Evolutionary conservation across 2,888 invertebrate species (phyloP), one percentile per base, ranked within the genome.

Genomic region (Microchrysa polita): DNA sequence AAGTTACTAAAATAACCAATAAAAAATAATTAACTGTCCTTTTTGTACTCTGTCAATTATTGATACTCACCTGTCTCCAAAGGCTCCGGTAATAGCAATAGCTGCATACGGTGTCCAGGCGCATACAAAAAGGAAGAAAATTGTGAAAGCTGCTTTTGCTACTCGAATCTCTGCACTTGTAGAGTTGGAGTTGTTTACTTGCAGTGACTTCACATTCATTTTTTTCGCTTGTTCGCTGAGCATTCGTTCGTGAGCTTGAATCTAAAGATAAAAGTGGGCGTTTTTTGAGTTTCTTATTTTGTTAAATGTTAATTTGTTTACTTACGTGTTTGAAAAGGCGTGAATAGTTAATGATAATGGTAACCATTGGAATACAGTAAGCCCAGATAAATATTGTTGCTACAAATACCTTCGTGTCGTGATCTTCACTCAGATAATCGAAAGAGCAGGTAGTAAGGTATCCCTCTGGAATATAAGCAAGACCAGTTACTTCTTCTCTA

Each of bases 81-180:
- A 91, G 18, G 90, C 89, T 0, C 90, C 90, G 52, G 89, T 89
- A 83, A 92, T 86, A 0, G 92, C 83, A 52, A 92, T 90, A 34
- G 90, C 85, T 0, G 90, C 91, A 79, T 93, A 93, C 0, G 93
- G 93, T 2, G 91, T 90, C 93, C 93, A 93, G 14, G 90, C 88
- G 67, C 90, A 86, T 10, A 93, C 85, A 81, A 89, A 92, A 1
- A 92, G 85, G 84, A 91, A 91, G 82, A 91, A 90, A 73, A 92
- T 89, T 0, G 92, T 90, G 79, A 92, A 89, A 0, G 91, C 91
- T 1, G 92, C 91, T 83, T 91, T 92, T 10, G 92, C 91, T 78
- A 92, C 91, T 55, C 91, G 86, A 76, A 92, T 87, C 81, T 92
- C 92, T 0, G 91, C 89, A 74, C 89, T 90, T 79, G 89, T 88